Base-by-base conservation (phyloP, 2,113 vertebrate species). In the Setophaga kirtlandii region DNA sequence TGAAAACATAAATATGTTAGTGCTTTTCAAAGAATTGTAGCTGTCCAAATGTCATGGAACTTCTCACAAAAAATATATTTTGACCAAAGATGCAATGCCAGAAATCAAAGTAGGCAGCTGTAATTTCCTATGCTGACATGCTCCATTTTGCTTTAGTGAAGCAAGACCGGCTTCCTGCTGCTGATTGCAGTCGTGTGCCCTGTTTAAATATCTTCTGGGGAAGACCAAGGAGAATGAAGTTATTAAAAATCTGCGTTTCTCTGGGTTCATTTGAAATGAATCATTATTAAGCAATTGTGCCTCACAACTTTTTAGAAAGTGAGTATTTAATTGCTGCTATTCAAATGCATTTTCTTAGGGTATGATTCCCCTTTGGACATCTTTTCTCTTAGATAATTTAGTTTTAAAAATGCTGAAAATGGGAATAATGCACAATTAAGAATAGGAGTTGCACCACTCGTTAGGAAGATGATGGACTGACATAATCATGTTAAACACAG, bases 261-360 rank as follows among this genome's bases (percentile, higher is more conserved):
- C 71, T 93, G 79, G 41, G 33, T 81, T 93, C 24, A 25, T 93
- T 92, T 93, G 50, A 86, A 89, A 74, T 83, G 63, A 90, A 83
- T 89, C n/a, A 70, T 89, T 90, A 88, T 89, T 90, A 83, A 89
- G 68, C 52, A 81, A 37, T 92, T 96, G 79, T 71, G 35, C 89
- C 69, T 94, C 64, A 67, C 50, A 90, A 87, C 76, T 75, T 97
- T 75, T 81, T 81, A 56, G 44, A 89, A 83, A 64, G 69, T 21
- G 42, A 81, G 7, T 88, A 22, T 81, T 95, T 96, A 95, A 93
- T 93, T 96, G 93, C 76, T 90, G 2, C 47, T 74, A 33, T 44
- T 94, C 46, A 78, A 83, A 70, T 77, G 30, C 15, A 6, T 86
- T 86, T 97, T 96, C 55, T 47, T 81, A 90, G 42, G 50, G 39